Conservation (phyloP, 2,888 invertebrate species). For the Pediacus dermestoides region DNA sequence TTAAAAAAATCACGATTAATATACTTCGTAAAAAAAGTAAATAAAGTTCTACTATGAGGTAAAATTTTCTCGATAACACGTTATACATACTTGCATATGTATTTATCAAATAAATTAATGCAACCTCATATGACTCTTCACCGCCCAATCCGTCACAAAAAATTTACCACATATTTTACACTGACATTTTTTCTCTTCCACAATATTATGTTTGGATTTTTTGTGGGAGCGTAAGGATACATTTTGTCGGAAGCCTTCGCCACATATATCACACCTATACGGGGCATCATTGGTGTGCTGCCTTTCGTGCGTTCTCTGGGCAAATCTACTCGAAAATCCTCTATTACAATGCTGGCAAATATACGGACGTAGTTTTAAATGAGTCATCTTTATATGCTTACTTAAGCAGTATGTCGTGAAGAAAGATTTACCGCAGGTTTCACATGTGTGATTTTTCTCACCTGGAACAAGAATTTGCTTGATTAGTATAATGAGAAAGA, state of each 20-base stretch:
- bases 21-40: too few species aligned
- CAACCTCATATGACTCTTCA: constrained; percentile 27
- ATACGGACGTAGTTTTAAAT: constrained; percentile 36
- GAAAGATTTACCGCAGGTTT: constrained; percentile 34
- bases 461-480: constrained; percentile 21
- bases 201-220: constrained; percentile 37
- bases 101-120: too few species aligned
- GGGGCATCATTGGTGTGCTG: constrained; percentile 40
- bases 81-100: constrained; percentile 2
- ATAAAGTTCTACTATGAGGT: too few species aligned
- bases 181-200: constrained; percentile 30
- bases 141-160: constrained; percentile 26
- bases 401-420: constrained; percentile 32
- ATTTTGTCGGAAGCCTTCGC: constrained; percentile 38
- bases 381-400: constrained; percentile 37
- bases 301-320: constrained; percentile 35
- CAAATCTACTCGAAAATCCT: constrained; percentile 36
- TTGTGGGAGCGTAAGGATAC: constrained; percentile 36
- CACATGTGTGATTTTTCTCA: constrained; percentile 33
- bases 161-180: constrained; percentile 34
- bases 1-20: too few species aligned
- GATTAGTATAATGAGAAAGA: neutral
- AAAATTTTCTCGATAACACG: too few species aligned
- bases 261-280: constrained; percentile 34
- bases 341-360: constrained; percentile 36